Evolutionary conservation across 1,140 invertebrate species (phyloP).

Genomic region (Zaprionus ornatus): DNA sequence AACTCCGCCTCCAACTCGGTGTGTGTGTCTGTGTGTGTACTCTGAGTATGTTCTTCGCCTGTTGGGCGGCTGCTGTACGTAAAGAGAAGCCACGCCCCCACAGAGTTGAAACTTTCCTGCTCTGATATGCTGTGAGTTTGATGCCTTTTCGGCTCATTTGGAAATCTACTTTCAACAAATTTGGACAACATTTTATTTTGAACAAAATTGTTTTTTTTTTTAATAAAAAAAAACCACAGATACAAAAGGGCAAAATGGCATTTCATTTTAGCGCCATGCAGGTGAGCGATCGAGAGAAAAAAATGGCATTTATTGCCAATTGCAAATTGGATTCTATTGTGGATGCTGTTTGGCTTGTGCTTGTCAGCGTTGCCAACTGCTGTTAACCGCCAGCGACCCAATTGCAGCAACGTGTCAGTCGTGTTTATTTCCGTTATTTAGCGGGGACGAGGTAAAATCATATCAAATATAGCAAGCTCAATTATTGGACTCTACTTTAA

Average conservation of each 20-base stretch:
- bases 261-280: conserved; percentile 58
- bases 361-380: conserved; percentile 17
- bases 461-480: conserved; percentile 3
- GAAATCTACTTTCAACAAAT: not conserved
- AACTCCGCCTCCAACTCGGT: conserved; percentile 17
- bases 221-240: conserved; percentile 33
- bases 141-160: not conserved
- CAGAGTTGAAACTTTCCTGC: not conserved
- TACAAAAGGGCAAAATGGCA: conserved; percentile 37
- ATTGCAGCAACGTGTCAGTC: conserved; percentile 10
- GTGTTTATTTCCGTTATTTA: conserved; percentile 4
- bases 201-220: not conserved
- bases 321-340: not conserved
- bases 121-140: not conserved
- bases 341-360: not conserved
- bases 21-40: not conserved
- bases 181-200: not conserved
- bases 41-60: not conserved
- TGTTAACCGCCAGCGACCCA: conserved; percentile 8
- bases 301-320: not conserved
- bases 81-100: not conserved
- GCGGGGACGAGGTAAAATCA: not conserved
- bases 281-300: conserved; percentile 33
- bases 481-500: not conserved
- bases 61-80: not conserved